Percentiles rank a stretch among this genome's conserved stretches.
Conservation (phyloP, 2,113 vertebrate species). For the Connochaetes taurinus region DNA sequence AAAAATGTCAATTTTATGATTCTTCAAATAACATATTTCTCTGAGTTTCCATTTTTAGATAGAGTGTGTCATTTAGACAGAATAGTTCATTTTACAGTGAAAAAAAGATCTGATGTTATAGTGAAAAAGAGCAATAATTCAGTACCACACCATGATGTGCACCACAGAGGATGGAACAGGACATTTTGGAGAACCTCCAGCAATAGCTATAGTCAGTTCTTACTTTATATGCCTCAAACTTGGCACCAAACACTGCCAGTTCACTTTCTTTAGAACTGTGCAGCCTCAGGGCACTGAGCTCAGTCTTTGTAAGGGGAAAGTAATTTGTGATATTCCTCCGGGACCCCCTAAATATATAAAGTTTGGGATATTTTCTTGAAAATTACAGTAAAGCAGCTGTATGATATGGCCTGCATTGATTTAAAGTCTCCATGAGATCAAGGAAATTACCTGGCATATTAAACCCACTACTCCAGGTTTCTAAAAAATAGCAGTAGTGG, state of each 20-base stretch:
- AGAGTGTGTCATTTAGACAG: conserved; percentile 40
- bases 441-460: neutral
- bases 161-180: neutral
- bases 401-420: neutral
- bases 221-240: neutral
- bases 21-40: conserved; percentile 50
- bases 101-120: neutral
- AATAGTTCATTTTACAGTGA: conserved; percentile 19
- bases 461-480: neutral
- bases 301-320: neutral
- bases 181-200: neutral
- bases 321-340: neutral
- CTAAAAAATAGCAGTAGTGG: neutral
- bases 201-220: neutral
- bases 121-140: conserved; percentile 11
- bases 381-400: neutral
- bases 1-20: conserved; percentile 52
- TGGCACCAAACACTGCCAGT: too few species aligned
- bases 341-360: neutral
- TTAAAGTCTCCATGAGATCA: neutral
- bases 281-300: neutral
- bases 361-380: neutral
- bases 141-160: neutral
- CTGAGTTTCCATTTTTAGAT: conserved; percentile 44
- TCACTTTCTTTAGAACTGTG: neutral